Conservation (phyloP, 2,113 vertebrate species). For the Nipponia nippon region DNA sequence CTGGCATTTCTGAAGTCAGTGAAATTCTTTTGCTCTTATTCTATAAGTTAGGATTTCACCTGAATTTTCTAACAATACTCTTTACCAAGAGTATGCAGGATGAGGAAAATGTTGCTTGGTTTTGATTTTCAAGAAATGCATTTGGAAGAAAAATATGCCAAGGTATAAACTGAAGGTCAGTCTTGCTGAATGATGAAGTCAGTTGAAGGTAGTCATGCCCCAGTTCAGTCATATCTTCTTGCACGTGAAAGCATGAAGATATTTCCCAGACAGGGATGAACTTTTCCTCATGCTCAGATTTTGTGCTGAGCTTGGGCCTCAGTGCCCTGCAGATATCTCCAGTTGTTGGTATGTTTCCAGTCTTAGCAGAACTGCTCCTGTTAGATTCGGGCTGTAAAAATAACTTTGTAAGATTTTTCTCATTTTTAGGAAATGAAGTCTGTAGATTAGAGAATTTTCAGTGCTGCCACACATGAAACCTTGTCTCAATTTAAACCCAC, state of each 20-base stretch:
- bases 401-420: neutral
- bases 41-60: neutral
- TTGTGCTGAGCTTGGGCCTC: neutral
- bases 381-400: neutral
- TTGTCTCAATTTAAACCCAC: neutral
- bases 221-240: neutral
- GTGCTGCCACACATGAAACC: neutral
- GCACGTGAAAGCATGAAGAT: neutral
- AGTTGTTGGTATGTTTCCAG: neutral
- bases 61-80: neutral
- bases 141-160: neutral
- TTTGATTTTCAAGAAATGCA: neutral
- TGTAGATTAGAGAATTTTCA: neutral
- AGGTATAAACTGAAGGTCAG: neutral
- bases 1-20: neutral
- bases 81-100: neutral
- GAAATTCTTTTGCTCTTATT: neutral
- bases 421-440: neutral
- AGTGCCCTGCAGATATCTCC: neutral
- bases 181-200: neutral
- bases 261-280: neutral
- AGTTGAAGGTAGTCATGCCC: neutral
- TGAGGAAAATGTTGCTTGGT: neutral
- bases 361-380: neutral
- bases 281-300: neutral